phyloP scores from a whole-genome alignment of 2,888 invertebrate genomes.

The Phrixothrix hirtus region DNA sequence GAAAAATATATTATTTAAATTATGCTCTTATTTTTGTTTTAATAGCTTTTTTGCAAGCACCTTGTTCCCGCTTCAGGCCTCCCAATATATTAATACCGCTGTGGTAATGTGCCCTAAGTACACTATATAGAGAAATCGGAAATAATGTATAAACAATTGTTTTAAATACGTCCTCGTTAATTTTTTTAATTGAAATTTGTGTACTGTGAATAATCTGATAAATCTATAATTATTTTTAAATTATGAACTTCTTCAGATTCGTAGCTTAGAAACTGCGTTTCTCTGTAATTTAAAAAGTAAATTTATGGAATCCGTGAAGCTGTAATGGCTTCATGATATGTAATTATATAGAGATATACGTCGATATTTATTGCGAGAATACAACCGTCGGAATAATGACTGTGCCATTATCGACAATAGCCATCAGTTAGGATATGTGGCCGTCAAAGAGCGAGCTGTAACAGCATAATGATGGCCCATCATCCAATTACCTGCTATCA shows the following conservation, averaged over 20 bases:
- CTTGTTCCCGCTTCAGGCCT: too few relatives aligned
- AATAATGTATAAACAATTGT: neutral
- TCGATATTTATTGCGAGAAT: conserved; percentile 38
- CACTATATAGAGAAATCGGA: too few relatives aligned
- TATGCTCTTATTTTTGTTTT: too few relatives aligned
- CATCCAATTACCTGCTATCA: conserved; percentile 54
- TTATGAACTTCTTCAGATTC: neutral
- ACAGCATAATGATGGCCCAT: conserved; percentile 52
- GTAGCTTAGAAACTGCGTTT: neutral
- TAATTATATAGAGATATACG: conserved; percentile 32
- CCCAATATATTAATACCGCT: too few relatives aligned
- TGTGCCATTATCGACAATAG: conserved; percentile 49
- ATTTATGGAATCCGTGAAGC: conserved; percentile 23
- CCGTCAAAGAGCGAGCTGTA: conserved; percentile 51
- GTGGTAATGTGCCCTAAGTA: too few relatives aligned
- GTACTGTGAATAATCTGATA: neutral
- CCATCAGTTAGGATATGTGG: conserved; percentile 47
- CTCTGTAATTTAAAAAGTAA: conserved; percentile 26
- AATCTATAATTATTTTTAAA: neutral
- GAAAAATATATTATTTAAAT: too few relatives aligned
- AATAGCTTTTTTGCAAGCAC: too few relatives aligned
- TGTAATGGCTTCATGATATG: conserved; percentile 22
- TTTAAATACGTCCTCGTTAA: neutral
- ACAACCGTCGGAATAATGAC: conserved; percentile 46
- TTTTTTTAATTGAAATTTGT: neutral